A percentile compares a stretch with the other conserved stretches of the same genome.
Evolutionary conservation across 2,888 invertebrate species (phyloP).

Genomic region (Pachymerium ferrugineum): DNA sequence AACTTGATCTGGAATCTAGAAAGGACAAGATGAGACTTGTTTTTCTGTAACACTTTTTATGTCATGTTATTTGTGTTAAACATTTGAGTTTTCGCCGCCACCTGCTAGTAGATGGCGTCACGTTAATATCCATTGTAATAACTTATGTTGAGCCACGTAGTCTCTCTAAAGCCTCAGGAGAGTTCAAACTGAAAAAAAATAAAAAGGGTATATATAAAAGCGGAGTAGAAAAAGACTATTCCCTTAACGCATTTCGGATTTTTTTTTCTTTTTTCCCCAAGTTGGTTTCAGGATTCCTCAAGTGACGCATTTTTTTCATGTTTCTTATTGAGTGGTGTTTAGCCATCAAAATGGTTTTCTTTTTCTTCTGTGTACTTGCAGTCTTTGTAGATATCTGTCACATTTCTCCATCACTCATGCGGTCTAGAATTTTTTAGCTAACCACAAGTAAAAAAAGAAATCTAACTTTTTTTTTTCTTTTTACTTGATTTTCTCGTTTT

Average conservation of each 20-base stretch:
- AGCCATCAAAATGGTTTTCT: not conserved
- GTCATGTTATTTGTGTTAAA: no score
- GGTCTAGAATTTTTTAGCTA: not conserved
- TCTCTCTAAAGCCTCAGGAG: not conserved
- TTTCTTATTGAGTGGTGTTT: slow-evolving; percentile 13
- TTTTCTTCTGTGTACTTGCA: not conserved
- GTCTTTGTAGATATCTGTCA: not conserved
- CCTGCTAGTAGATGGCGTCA: no score
- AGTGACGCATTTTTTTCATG: not conserved
- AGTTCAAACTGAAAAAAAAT: not conserved
- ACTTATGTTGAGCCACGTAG: not conserved
- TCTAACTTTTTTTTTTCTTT: not conserved
- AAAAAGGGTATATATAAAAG: not conserved
- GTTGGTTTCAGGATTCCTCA: slow-evolving; percentile 5
- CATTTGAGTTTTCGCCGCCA: no score
- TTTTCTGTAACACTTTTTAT: no score
- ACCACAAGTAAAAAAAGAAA: not conserved
- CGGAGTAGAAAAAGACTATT: not conserved
- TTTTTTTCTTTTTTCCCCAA: not conserved
- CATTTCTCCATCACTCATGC: not conserved
- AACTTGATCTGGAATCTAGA: no score
- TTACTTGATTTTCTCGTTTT: not conserved
- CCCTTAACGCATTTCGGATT: not conserved
- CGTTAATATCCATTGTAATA: not conserved
- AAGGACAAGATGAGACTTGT: no score